Evolutionary conservation across 2,797 vertebrate species (phyloP), one percentile per base, ranked within the genome.

Genomic region (Chromobotia macracanthus): DNA sequence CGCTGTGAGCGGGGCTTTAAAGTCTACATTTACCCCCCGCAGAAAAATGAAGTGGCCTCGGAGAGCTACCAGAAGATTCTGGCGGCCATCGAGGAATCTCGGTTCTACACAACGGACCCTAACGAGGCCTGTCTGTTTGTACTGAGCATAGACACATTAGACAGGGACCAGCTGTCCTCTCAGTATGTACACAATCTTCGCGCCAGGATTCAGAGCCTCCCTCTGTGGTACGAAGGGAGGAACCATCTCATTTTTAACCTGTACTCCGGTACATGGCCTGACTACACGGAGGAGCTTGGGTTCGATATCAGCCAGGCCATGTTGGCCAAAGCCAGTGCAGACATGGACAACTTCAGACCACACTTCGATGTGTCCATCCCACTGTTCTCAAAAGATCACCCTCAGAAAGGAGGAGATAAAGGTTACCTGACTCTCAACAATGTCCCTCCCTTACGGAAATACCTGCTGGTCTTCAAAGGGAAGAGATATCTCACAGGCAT

Each of bases 231-330:
- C 44, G 92, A 94, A 35, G 94, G 94, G 74, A 90, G 90, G 86
- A 95, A 95, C 86, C 94, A 94, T 87, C 90, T 95, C 66, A 91
- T 95, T 38, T 95, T 95, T 83, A 95, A 95, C 87, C 90, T 95
- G 28, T 95, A 95, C 87, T 94, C 94, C 0, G 94, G 94, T 18
- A 94, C 92, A 3, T 95, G 94, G 94, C 94, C 94, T 0, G 93
- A 94, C 87, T 95, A 95, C 88, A 91, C 92, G 0, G 93, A 94
- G 86, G 94, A 95, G 18, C 83, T 95, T 87, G 93, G 93, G 28
- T 93, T 95, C 3, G 94, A 94, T 85, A 90, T 93, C 78, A 94
- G 94, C 35, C 93, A 94, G 85, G 93, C 94, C 80, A 93, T 95
- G 89, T 70, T 95, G 74, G 94, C 94, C 70, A 93, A 91, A 81